A percentile compares a stretch with the other conserved stretches of the same genome.
phyloP scores from a whole-genome alignment of 2,797 vertebrate genomes.

The Fistularia tabacaria region DNA sequence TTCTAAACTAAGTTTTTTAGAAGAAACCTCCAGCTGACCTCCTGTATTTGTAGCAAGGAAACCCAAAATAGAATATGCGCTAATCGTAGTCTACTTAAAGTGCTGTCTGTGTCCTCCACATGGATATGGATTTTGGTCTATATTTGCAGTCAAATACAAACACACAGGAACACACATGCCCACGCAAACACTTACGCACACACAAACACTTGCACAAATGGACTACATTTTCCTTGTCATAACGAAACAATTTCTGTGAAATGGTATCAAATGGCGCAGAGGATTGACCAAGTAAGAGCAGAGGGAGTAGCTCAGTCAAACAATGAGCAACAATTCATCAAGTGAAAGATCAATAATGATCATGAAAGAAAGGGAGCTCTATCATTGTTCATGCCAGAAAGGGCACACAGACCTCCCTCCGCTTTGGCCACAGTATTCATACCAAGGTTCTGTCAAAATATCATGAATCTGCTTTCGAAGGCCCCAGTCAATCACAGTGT shows the following conservation, averaged over 20 bases:
- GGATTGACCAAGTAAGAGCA: slow-evolving; percentile 48
- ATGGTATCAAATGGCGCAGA: slow-evolving; percentile 51
- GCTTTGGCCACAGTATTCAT: no score
- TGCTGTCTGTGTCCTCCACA: slow-evolving; percentile 20
- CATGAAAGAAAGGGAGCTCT: slow-evolving; percentile 27
- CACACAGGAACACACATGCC: slow-evolving; percentile 10
- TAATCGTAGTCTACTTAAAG: slow-evolving; percentile 21
- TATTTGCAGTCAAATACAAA: slow-evolving; percentile 12
- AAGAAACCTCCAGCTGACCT: no score
- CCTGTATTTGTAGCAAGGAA: no score
- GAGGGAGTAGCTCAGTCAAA: slow-evolving; percentile 55
- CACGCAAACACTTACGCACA: slow-evolving; percentile 1
- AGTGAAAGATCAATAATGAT: slow-evolving; percentile 44
- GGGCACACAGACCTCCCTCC: neutral
- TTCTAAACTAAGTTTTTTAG: no score
- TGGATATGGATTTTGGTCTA: slow-evolving; percentile 5
- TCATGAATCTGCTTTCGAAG: no score
- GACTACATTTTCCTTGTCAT: slow-evolving; percentile 52
- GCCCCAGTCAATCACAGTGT: no score
- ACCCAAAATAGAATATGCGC: no score
- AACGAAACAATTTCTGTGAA: slow-evolving; percentile 53
- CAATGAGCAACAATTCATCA: slow-evolving; percentile 51
- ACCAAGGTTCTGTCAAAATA: no score
- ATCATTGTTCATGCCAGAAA: neutral
- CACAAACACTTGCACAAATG: slow-evolving; percentile 3